Evolutionary conservation across 2,113 vertebrate genomes (phyloP), one percentile per base, ranked within the genome.

Genomic region (Galemys pyrenaicus): DNA sequence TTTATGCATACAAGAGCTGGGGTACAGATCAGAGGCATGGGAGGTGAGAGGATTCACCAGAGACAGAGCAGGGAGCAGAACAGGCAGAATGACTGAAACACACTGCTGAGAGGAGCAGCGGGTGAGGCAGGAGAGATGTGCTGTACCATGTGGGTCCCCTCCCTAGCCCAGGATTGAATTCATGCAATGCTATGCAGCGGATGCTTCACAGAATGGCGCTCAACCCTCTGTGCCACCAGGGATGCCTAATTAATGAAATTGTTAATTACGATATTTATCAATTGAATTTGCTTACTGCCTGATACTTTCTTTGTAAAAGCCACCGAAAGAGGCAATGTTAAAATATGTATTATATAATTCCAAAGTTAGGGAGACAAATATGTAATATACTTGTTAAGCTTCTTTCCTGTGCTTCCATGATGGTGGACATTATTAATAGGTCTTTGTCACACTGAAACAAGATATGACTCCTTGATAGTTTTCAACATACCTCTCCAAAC

Each of bases 231-330:
- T n/a, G n/a, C n/a, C n/a, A n/a, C n/a, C n/a, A n/a, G n/a, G n/a
- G n/a, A n/a, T n/a, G n/a, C n/a, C n/a, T 89, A 73, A 46, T 26
- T 22, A 78, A 90, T 92, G 24, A 81, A n/a, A 58, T 85, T 70
- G 5, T 83, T 67, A 65, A 30, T 87, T 24, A 54, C 75, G 68
- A 44, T 78, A 3, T 39, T 30, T 95, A 15, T 71, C 26, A 56
- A 56, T 20, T 95, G 24, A 37, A 20, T 95, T 92, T 90, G 22
- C 46, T 16, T 6, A 60, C 26, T n/a, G 28, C 24, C 28, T 90
- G 12, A 4, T n/a, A n/a, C 64, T 37, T 93, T 93, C 56, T 85
- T 77, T 70, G 19, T 56, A 54, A 85, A 94, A 60, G 20, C 22
- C n/a, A 60, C 41, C 58, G 44, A 83, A 86, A 35, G 5, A 28